A percentile compares a stretch with the other conserved stretches of the same genome.
phyloP scores from a whole-genome alignment of 2,113 vertebrate genomes.

The cattle (Bos taurus) region DNA sequence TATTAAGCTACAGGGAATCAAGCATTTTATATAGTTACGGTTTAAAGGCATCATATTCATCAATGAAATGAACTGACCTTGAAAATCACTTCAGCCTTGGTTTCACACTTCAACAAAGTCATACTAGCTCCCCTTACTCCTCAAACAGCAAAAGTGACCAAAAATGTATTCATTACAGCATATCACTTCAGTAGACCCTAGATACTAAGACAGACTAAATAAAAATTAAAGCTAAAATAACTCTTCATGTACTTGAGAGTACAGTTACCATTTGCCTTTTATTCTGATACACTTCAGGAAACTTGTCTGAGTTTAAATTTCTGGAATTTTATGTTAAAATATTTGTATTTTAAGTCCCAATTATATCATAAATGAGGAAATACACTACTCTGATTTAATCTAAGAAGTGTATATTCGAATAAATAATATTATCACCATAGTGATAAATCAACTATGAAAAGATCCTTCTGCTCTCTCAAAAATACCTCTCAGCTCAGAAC shows the following conservation, averaged over 20 bases:
- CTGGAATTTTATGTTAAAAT: conserved; percentile 54
- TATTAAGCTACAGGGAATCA: not conserved
- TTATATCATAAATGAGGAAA: conserved; percentile 39
- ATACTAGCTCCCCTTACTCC: conserved; percentile 26
- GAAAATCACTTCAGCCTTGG: conserved; percentile 66
- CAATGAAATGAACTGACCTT: conserved; percentile 62
- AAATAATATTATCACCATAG: conserved; percentile 55
- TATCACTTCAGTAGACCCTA: conserved; percentile 57
- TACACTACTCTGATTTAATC: conserved; percentile 42
- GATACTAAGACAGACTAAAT: conserved; percentile 67
- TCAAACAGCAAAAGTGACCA: conserved; percentile 56
- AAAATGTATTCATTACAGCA: conserved; percentile 51
- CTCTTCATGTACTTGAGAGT: conserved; percentile 69
- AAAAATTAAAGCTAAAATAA: conserved; percentile 73
- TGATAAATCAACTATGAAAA: conserved; percentile 69
- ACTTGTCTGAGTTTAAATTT: conserved; percentile 43
- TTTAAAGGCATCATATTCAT: conserved; percentile 60
- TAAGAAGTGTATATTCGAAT: conserved; percentile 52
- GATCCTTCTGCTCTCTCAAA: conserved; percentile 54
- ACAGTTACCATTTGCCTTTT: conserved; percentile 67
- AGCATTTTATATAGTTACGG: conserved; percentile 33
- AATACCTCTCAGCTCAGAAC: conserved; percentile 50
- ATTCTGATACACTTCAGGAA: conserved; percentile 61
- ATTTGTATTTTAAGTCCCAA: conserved; percentile 32
- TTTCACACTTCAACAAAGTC: conserved; percentile 69